Base-by-base conservation (phyloP, 2,797 vertebrate species). In the Erpetoichthys calabaricus region DNA sequence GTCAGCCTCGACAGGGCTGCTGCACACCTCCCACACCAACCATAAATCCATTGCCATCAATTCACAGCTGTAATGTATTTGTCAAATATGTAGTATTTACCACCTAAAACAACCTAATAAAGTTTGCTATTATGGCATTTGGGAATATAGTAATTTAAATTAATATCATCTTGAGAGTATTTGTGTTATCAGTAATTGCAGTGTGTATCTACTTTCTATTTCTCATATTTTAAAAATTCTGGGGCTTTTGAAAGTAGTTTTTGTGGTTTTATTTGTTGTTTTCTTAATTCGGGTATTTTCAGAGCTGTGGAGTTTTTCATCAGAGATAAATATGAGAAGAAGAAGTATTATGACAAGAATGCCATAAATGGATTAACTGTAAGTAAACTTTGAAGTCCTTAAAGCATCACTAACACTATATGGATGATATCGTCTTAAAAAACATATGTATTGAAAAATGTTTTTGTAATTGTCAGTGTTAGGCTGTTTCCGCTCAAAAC, bases 291-390 rank as follows among this genome's bases (percentile, higher is more conserved):
- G 45, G 8, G 42, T 75, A 46, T 78, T 76, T 70, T 63, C 81
- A 99, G 95, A 93, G 86, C 95, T 55, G 93, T 98, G 79, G 95
- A 99, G 70, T 91, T 97, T 80, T 98, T 99, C 81, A 96, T 98
- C 83, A 89, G 96, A 76, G 96, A 99, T 85, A 98, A 99, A 75
- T 99, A 99, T 0, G 95, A 99, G 75, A 94, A 92, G 84, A 99
- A 98, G 86, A 95, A 95, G 74, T 98, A 94, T 73, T 89, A 89
- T 0, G 83, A 97, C 77, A 89, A 91, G 81, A 94, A 91, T 61
- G 87, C 82, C 47, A 9, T 70, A 68, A 79, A 82, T 60, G 61
- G 84, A 70, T 74, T 84, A 71, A 80, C 75, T 62, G 96, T 99
- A 89, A 94, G 95, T 91, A 84, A 67, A 25, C 25, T 25, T 25